Percentiles rank a stretch among this genome's conserved stretches.
phyloP scores from a whole-genome alignment of 2,888 invertebrate species.

The Oscheius sp. region DNA sequence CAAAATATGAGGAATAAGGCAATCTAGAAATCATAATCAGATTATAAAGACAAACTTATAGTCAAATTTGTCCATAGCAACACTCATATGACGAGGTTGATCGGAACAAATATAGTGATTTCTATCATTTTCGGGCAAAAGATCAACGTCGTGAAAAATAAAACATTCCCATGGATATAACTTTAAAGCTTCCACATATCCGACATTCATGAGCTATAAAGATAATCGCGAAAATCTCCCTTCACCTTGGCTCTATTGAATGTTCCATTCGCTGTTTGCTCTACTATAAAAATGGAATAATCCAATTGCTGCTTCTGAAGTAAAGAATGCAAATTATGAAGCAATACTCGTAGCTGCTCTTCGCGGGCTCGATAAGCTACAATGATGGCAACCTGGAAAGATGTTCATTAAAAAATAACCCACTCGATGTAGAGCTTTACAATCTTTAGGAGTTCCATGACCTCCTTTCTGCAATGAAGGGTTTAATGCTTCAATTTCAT shows the following conservation, averaged over 20 bases:
- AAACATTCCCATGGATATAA: conserved; percentile 71
- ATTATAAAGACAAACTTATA: conserved; percentile 64
- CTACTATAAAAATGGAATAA: conserved; percentile 90
- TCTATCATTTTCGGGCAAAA: conserved; percentile 69
- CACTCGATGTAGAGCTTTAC: conserved; percentile 76
- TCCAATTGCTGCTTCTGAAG: conserved; percentile 90
- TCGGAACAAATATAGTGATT: conserved; percentile 70
- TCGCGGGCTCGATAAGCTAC: conserved; percentile 80
- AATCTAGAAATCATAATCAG: background rate
- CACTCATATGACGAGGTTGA: conserved; percentile 71
- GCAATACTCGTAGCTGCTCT: conserved; percentile 77
- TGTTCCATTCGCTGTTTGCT: conserved; percentile 76
- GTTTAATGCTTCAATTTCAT: conserved; percentile 75
- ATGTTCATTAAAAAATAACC: background rate
- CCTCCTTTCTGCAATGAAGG: conserved; percentile 83
- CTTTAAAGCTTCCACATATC: conserved; percentile 87
- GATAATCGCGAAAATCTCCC: background rate
- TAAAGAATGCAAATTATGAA: conserved; percentile 92
- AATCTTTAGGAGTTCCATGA: conserved; percentile 81
- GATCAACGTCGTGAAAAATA: conserved; percentile 73
- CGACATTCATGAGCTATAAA: conserved; percentile 86
- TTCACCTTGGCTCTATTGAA: conserved; percentile 83
- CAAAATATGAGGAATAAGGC: background rate
- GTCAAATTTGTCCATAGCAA: conserved; percentile 69
- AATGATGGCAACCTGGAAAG: conserved; percentile 79